Base-by-base conservation (phyloP, 2,113 vertebrate species). In the Anguilla japonica region DNA sequence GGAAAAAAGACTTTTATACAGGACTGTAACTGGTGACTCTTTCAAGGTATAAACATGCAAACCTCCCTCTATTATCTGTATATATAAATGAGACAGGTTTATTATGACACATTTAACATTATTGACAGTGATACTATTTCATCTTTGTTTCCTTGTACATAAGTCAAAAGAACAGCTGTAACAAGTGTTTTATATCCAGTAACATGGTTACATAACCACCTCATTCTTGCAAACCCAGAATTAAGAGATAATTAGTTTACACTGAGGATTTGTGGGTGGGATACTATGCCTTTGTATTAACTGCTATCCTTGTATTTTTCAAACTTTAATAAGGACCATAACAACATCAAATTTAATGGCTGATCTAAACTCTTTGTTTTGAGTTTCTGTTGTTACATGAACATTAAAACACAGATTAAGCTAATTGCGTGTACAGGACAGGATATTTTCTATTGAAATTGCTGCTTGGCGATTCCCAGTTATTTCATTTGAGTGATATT, bases 181-280 rank as follows among this genome's bases (percentile, higher is more conserved):
- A 13, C 18, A 63, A 63, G n/a, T 56, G 26, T 46, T 85, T 78
- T 15, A 8, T 50, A n/a, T 85, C 29, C 63, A 15, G n/a, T 78
- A 85, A 85, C 41, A 53, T 71, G 7, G 46, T 85, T 85, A 85
- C 18, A n/a, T 85, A 85, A 85, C 67, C 22, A 85, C 43, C 39
- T 40, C 40, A 29, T 79, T 40, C 46, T 79, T 43, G 29, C 46
- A 85, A 56, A 79, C 71, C 39, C 71, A 78, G 67, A 14, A 79
- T 79, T 79, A 79, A 85, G 16, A 5, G 78, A 41, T 85, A 81
- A 85, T 81, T 50, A 56, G 53, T 85, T 80, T 81, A 85, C 39
- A 85, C 46, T 11, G 9, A 0, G 53, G 84, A 60, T 22, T 39
- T 57, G 53, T 80, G 75, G 57, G 81, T 60, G 84, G 53, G 78